These are phyloP conservation scores for Dasypogon diadema DNA, from an alignment of 2,888 invertebrate genomes.

Conservation along the genomic window DNA sequence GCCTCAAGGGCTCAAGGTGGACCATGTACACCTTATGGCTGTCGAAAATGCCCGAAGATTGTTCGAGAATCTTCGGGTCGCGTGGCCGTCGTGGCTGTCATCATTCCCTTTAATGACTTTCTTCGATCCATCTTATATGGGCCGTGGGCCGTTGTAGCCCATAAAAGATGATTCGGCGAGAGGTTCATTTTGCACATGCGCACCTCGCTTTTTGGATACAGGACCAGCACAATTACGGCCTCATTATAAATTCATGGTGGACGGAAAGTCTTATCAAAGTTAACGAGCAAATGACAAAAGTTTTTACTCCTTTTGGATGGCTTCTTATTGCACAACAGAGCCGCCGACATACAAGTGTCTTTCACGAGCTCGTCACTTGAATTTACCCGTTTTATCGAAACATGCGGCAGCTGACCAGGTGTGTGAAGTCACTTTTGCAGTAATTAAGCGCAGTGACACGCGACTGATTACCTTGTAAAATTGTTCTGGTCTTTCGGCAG, in stretches of 20 bases:
- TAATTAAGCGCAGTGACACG: conserved; percentile 55
- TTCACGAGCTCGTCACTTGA: not conserved
- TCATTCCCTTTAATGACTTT: not conserved
- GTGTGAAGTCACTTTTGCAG: conserved; percentile 49
- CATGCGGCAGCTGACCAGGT: conserved; percentile 41
- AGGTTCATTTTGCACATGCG: conserved; percentile 20
- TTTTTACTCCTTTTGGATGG: not conserved
- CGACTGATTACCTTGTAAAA: conserved; percentile 49
- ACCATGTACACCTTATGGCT: conserved; percentile 36
- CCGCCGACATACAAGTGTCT: not conserved
- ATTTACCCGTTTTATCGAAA: not conserved
- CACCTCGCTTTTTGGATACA: not conserved
- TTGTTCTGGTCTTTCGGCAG: not conserved
- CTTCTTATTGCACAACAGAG: not conserved
- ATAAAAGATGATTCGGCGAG: not conserved
- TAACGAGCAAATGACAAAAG: conserved; percentile 8
- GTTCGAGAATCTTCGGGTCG: conserved; percentile 27
- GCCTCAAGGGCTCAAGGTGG: conserved; percentile 54
- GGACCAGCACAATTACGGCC: not conserved
- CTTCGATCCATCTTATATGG: not conserved
- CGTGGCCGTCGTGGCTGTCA: not conserved
- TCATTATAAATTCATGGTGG: conserved; percentile 40
- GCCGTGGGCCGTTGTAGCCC: too few species aligned
- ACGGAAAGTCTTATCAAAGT: conserved; percentile 20
- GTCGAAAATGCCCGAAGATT: conserved; percentile 10